Evolutionary conservation across 2,113 vertebrate species (phyloP).

Genomic region (Speoplatyrhinus poulsoni): DNA sequence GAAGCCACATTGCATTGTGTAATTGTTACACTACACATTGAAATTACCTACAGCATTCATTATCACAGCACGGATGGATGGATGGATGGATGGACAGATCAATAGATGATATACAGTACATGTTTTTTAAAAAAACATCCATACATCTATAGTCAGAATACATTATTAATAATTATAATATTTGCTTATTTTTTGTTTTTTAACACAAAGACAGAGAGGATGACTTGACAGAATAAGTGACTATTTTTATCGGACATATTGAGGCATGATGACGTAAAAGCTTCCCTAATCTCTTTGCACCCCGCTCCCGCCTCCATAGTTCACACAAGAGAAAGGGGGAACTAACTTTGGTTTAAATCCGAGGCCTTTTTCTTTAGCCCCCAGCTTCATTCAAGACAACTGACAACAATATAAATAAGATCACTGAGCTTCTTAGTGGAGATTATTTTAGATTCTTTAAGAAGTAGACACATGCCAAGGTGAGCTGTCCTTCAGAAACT

Average conservation of each 20-base stretch:
- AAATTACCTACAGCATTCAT: no score
- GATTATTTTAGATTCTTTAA: background rate
- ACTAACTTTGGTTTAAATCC: slow-evolving; percentile 67
- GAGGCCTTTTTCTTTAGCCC: slow-evolving; percentile 43
- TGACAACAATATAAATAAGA: slow-evolving; percentile 18
- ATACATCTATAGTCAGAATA: no score
- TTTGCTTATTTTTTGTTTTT: no score
- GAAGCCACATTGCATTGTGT: no score
- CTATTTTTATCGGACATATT: slow-evolving; percentile 19
- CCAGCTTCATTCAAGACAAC: slow-evolving; percentile 20
- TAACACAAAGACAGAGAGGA: slow-evolving; percentile 22
- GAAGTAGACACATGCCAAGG: background rate
- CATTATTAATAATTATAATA: no score
- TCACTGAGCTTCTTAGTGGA: background rate
- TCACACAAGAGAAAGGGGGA: slow-evolving; percentile 72
- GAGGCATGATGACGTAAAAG: slow-evolving; percentile 34
- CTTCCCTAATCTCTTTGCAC: slow-evolving; percentile 76
- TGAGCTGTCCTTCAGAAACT: slow-evolving; percentile 9
- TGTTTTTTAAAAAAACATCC: no score
- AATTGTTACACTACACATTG: no score
- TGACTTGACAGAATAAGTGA: slow-evolving; percentile 57
- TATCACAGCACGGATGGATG: no score
- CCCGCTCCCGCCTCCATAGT: slow-evolving; percentile 29
- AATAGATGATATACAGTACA: no score
- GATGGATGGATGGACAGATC: no score